Evolutionary conservation across 2,797 vertebrate species (phyloP).

Genomic region (Malacoctenus gilli): DNA sequence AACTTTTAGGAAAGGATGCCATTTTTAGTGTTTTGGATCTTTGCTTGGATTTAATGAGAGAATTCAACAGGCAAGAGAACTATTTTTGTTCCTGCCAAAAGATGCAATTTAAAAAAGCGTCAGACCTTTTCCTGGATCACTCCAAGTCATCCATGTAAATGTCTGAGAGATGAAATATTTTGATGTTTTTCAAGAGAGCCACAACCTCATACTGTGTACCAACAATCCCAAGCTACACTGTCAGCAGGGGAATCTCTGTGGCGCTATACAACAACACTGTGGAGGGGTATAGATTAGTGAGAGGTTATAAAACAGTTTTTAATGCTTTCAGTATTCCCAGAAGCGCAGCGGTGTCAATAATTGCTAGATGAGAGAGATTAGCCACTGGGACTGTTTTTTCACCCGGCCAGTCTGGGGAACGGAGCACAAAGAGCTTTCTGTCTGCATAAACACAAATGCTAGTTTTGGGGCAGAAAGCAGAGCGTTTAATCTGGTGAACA

Average conservation of each 20-base stretch:
- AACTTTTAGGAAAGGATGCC: too few species aligned
- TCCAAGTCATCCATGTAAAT: too few species aligned
- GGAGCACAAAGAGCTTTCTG: not conserved
- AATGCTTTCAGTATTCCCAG: conserved; percentile 3
- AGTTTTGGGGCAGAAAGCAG: not conserved
- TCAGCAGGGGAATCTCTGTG: conserved; percentile 6
- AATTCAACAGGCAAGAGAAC: too few species aligned
- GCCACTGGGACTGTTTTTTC: not conserved
- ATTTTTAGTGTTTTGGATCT: too few species aligned
- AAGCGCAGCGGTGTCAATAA: not conserved
- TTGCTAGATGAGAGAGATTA: conserved; percentile 13
- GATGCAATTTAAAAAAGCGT: too few species aligned
- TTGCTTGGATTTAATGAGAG: too few species aligned
- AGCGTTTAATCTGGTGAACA: not conserved
- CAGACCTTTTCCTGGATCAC: too few species aligned
- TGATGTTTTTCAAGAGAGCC: not conserved
- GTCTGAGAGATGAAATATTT: too few species aligned
- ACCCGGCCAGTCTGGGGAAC: not conserved
- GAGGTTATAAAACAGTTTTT: conserved; percentile 5
- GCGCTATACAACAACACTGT: not conserved
- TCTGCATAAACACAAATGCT: not conserved
- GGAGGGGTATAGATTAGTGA: conserved; percentile 1
- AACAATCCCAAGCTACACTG: not conserved
- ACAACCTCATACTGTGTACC: too few species aligned
- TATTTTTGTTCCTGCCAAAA: too few species aligned